Base-by-base conservation (phyloP, 1,140 invertebrate genomes). In the Oreohelix idahoensis region DNA sequence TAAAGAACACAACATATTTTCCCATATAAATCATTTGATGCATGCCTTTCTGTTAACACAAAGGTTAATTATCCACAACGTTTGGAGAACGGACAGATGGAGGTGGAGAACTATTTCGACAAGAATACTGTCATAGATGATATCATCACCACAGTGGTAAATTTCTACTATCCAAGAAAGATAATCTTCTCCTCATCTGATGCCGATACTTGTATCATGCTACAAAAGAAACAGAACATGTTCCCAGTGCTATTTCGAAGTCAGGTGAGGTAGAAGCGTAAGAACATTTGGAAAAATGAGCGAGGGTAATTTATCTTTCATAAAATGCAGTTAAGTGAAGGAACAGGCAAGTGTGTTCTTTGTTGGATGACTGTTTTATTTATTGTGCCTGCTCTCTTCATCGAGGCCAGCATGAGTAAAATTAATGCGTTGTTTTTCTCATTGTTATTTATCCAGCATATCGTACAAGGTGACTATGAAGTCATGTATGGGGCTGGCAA, bases 191-290 rank as follows among this genome's bases (percentile, higher is more conserved):
- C 63, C 5, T 66, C 63, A 11, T 10, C 17, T 0, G 63, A 66
- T 17, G 63, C 63, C 29, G 29, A 66, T 35, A 66, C 63, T n/a
- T 66, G 63, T 17, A 32, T 66, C 29, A 29, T 66, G 63, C 29
- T 66, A 23, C 63, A 66, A n/a, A 66, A 32, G 63, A 66, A 66
- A 35, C 63, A 66, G 63, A 66, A 66, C 17, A 66, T 8, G 63
- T 66, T 8, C 29, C 63, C 63, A 17, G 63, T 66, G n/a, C 11
- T 66, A 0, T 66, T 32, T 32, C 63, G 29, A 11, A 32, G 63
- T 17, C 2, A 66, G 63, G 63, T 66, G 8, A 58, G 53, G 10
- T 23, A 20, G 15, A 58, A 23, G 53, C 20, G 53, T 58, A 23
- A 23, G 53, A 4, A 15, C 5, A 45, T 45, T 45, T 45, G 15